Conservation (phyloP, 2,113 vertebrate species). For the Callipepla squamata region DNA sequence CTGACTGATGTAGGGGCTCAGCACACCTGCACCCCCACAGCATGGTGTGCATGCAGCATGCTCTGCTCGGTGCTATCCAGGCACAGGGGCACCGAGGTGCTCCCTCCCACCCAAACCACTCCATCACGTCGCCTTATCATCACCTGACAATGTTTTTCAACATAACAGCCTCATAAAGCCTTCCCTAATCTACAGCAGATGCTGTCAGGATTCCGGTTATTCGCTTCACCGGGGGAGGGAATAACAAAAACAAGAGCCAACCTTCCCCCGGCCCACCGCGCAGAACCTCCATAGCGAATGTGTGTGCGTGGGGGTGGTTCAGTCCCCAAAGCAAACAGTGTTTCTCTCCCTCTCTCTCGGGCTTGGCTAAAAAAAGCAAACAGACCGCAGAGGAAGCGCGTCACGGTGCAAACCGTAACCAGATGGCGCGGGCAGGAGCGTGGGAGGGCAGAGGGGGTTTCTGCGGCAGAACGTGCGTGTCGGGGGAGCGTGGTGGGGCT, state of each 20-base stretch:
- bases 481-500: neutral
- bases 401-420: constrained; percentile 84
- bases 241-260: neutral
- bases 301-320: neutral
- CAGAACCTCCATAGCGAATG: neutral
- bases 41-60: neutral
- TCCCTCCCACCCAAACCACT: neutral
- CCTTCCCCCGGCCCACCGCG: neutral
- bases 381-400: constrained; percentile 81
- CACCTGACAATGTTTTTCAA: neutral
- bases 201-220: neutral
- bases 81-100: neutral
- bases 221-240: neutral
- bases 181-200: constrained; percentile 14
- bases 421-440: constrained; percentile 80
- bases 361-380: constrained; percentile 58
- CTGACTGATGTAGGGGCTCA: neutral
- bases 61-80: rapidly evolving
- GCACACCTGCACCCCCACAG: neutral
- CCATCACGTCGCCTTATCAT: neutral
- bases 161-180: constrained; percentile 9
- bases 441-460: constrained; percentile 75
- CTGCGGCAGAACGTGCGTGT: constrained; percentile 81
- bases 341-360: constrained; percentile 6
- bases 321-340: constrained; percentile 31